These are phyloP conservation scores for Drosophila austrosaltans DNA, from an alignment of 2,888 invertebrate species.

Conservation along the genomic window DNA sequence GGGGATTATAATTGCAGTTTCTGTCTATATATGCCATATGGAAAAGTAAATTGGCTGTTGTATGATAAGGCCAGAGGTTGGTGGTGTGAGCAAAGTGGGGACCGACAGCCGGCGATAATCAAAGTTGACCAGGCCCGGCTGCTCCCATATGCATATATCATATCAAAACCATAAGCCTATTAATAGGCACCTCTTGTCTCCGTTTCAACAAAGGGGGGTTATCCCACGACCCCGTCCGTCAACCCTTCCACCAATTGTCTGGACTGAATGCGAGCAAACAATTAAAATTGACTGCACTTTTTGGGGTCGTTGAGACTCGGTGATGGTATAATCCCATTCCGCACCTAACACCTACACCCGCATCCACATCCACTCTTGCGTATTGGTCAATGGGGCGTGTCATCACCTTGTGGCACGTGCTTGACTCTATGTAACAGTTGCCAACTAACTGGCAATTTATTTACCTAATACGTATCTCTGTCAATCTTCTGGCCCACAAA, in stretches of 20 bases:
- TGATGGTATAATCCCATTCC: no score
- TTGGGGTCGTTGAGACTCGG: conserved; percentile 21
- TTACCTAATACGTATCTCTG: conserved; percentile 31
- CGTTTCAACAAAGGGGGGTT: conserved; percentile 22
- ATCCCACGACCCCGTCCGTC: no score
- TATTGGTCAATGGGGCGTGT: conserved; percentile 68
- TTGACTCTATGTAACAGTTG: conserved; percentile 34
- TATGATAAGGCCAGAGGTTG: conserved; percentile 1
- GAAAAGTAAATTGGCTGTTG: conserved; percentile 65
- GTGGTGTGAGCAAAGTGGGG: background rate
- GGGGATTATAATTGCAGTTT: conserved; percentile 56
- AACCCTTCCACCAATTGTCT: background rate
- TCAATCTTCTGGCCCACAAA: background rate
- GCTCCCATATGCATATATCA: conserved; percentile 59
- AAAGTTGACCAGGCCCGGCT: conserved; percentile 42
- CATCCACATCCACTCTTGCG: conserved; percentile 1
- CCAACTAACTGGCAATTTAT: conserved; percentile 25
- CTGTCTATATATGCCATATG: conserved; percentile 58
- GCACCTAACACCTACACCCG: background rate
- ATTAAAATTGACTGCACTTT: conserved; percentile 77
- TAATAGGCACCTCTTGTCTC: conserved; percentile 70
- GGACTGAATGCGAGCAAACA: conserved; percentile 59
- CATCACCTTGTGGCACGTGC: conserved; percentile 50
- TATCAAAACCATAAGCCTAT: conserved; percentile 71
- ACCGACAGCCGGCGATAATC: conserved; percentile 67